Base-by-base conservation (phyloP, 2,888 invertebrate species). In the Hololepta plana region DNA sequence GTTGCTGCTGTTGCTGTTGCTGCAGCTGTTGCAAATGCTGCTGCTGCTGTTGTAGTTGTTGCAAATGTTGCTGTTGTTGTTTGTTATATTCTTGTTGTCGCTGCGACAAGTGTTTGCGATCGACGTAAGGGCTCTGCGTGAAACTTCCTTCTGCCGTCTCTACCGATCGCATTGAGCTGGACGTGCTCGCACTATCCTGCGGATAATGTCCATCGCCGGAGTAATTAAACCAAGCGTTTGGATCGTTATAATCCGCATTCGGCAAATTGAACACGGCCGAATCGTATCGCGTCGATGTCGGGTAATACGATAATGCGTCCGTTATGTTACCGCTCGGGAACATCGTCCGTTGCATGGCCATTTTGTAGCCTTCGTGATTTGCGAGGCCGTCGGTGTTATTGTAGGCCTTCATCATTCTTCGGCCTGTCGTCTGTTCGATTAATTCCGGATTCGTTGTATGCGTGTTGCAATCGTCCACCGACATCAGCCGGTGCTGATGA, bases 271-370 rank as follows among this genome's bases (percentile, higher is more conserved):
- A 60, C 15, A 59, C 56, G 15, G 59, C 56, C 3, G 44, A 38
- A 25, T 69, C 69, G 38, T 69, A 68, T 35, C 68, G 53, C 26
- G 61, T 65, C 16, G 70, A 73, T 2, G 74, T 75, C 2, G 82
- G 82, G 49, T 84, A 84, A 40, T 80, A 84, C 1, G 76, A 75
- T 4, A 84, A 55, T 8, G 80, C 77, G 47, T 84, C 82, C 0
- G 79, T 82, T 12, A 84, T 63, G 45, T 65, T 69, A 3, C 74
- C 70, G 2, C 72, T 65, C 20, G 76, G 75, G 42, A 73, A 76
- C 55, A 68, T 72, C 15, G 67, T 60, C 29, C 74, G 61, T 42
- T 72, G 68, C 51, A 67, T 62, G 2, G 64, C 61, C 20, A 59
- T 57, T 53, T 73, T 74, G 43, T 70, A 72, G 9, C 57, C 60